Conservation (phyloP, 2,113 vertebrate species). For the Heliornis fulica region DNA sequence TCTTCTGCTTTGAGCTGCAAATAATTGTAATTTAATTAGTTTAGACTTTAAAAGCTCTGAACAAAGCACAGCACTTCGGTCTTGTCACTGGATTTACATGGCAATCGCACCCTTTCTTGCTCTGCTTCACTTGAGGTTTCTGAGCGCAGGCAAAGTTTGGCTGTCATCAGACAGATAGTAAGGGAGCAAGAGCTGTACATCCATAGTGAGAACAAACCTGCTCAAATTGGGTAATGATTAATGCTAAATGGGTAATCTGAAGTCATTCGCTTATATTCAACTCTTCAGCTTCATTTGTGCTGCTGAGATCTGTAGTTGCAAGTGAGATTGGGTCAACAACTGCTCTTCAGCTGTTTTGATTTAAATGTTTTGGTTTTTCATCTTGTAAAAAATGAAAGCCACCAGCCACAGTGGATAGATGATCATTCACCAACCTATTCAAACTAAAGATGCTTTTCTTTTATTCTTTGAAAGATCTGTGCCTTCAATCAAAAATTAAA, state of each 20-base stretch:
- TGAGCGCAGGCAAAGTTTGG: not conserved
- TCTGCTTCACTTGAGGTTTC: not conserved
- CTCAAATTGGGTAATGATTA: not conserved
- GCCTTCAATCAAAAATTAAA: not conserved
- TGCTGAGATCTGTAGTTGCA: not conserved
- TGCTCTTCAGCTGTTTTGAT: not conserved
- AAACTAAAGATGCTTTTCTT: not conserved
- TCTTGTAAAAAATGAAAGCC: not conserved
- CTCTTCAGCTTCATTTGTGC: not conserved
- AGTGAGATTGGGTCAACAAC: not conserved
- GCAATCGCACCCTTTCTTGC: not conserved
- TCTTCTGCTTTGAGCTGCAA: not conserved
- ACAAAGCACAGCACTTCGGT: not conserved
- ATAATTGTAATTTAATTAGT: not conserved
- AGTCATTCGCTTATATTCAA: not conserved
- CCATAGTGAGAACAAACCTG: not conserved
- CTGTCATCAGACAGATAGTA: not conserved
- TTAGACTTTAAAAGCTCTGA: not conserved
- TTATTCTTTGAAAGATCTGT: not conserved
- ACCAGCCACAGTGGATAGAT: not conserved
- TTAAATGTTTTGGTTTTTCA: not conserved
- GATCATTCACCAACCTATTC: not conserved
- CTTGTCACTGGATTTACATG: not conserved
- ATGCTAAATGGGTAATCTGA: not conserved
- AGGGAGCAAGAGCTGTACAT: not conserved